Percentiles rank a stretch among this genome's conserved stretches.
These are phyloP conservation scores for Drosophila robusta DNA, from an alignment of 2,888 invertebrate species.

Conservation along the genomic window DNA sequence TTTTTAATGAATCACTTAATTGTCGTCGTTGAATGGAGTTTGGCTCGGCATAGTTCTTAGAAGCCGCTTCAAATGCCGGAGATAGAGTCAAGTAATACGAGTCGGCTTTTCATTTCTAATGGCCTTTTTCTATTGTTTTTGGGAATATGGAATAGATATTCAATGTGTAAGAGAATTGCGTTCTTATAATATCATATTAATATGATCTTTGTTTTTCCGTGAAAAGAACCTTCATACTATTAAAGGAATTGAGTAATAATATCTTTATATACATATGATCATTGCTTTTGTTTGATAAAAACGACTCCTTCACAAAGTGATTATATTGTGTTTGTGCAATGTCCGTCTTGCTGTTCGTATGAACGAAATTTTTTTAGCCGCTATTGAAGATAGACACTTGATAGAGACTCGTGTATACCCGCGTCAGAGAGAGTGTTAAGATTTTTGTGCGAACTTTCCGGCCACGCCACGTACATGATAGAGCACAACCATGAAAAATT, in stretches of 20 bases:
- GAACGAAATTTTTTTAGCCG: too few species aligned
- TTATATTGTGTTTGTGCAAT: too few species aligned
- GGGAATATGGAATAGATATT: constrained; percentile 12
- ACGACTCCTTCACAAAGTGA: too few species aligned
- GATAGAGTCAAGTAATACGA: constrained; percentile 44
- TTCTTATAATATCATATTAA: constrained; percentile 26
- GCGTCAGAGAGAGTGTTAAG: too few species aligned
- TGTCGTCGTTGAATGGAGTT: constrained; percentile 55
- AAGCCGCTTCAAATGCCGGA: constrained; percentile 35
- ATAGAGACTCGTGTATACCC: too few species aligned
- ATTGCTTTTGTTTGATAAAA: constrained; percentile 1
- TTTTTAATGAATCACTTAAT: constrained; percentile 82
- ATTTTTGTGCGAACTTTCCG: too few species aligned
- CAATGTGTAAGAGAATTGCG: constrained; percentile 31
- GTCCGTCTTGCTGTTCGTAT: too few species aligned
- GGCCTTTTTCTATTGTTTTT: constrained; percentile 9
- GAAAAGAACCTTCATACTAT: neutral
- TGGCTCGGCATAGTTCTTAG: constrained; percentile 43
- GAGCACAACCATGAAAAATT: too few species aligned
- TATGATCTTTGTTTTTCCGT: constrained; percentile 8
- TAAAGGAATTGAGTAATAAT: neutral
- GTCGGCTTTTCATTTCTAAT: constrained; percentile 28
- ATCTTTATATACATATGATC: neutral
- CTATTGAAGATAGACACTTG: too few species aligned
- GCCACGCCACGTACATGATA: too few species aligned